These are phyloP conservation scores for Rana temporaria DNA, from an alignment of 2,113 vertebrate species.

Conservation along the genomic window DNA sequence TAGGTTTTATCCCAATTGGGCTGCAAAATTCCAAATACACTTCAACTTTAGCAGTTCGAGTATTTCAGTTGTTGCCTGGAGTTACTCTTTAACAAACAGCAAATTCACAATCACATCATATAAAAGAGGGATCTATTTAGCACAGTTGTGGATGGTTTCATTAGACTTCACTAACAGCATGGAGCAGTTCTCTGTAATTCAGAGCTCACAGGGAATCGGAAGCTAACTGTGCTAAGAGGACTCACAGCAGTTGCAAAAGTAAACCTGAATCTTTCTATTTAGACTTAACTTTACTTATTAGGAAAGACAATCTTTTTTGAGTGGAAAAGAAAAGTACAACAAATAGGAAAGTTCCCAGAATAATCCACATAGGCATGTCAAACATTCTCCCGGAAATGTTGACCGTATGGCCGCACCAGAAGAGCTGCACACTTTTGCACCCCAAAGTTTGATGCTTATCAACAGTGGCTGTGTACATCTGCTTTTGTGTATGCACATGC, in stretches of 20 bases:
- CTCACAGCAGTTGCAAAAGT: constrained; percentile 17
- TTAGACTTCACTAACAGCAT: constrained; percentile 31
- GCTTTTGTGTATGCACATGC: too few relatives aligned
- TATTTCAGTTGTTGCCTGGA: too few relatives aligned
- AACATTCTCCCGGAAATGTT: too few relatives aligned
- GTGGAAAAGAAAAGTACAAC: background rate
- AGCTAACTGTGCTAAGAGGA: constrained; percentile 26
- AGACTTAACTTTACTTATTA: background rate
- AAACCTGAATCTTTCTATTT: constrained; percentile 4
- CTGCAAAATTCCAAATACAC: too few relatives aligned
- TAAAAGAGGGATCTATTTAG: background rate
- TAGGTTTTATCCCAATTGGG: too few relatives aligned
- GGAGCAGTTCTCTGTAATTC: constrained; percentile 14
- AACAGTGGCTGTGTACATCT: too few relatives aligned
- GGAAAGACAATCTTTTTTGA: background rate
- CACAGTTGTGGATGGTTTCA: constrained; percentile 13
- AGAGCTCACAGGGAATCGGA: constrained; percentile 19
- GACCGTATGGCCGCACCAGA: too few relatives aligned
- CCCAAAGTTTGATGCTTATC: too few relatives aligned
- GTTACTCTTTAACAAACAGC: background rate
- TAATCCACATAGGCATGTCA: too few relatives aligned
- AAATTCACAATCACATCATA: background rate
- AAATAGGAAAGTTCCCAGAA: too few relatives aligned
- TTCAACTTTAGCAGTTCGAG: too few relatives aligned
- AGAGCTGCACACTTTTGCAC: too few relatives aligned